A percentile compares a stretch with the other conserved stretches of the same genome.
phyloP scores from a whole-genome alignment of 2,113 vertebrate species.

The Trogon melanurus region DNA sequence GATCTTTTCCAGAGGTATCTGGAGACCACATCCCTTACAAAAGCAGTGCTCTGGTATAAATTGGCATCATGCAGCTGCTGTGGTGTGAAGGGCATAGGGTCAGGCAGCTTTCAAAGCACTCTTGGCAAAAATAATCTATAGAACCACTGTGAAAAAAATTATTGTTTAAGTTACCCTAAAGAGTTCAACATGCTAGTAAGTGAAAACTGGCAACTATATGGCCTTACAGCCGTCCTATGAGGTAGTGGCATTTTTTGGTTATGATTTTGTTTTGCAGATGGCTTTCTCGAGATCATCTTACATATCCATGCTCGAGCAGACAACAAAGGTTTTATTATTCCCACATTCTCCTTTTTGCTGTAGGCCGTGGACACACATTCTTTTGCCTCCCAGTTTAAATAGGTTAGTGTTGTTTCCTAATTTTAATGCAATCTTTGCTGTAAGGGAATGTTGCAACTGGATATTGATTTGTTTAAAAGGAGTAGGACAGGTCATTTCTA shows the following conservation, averaged over 20 bases:
- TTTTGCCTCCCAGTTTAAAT: background rate
- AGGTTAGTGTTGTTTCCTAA: conserved; percentile 8
- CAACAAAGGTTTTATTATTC: background rate
- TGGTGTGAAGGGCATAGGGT: background rate
- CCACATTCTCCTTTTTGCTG: background rate
- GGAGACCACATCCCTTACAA: background rate
- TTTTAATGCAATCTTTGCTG: background rate
- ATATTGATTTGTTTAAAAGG: background rate
- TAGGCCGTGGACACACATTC: background rate
- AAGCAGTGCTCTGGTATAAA: background rate
- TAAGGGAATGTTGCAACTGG: background rate
- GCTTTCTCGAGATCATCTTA: background rate
- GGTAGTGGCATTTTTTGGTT: background rate
- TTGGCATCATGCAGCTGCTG: background rate
- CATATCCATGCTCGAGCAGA: background rate
- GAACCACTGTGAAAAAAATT: background rate
- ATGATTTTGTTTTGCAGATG: background rate
- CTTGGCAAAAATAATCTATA: background rate
- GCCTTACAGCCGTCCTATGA: background rate
- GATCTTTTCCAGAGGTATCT: background rate
- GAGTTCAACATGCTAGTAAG: background rate
- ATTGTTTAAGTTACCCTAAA: background rate
- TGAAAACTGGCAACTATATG: background rate
- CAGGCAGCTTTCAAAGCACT: background rate
- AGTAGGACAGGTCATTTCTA: background rate